Percentiles rank a stretch among this genome's conserved stretches.
Evolutionary conservation across 2,113 vertebrate genomes (phyloP).

Genomic region (Andinoacara biseriatus): DNA sequence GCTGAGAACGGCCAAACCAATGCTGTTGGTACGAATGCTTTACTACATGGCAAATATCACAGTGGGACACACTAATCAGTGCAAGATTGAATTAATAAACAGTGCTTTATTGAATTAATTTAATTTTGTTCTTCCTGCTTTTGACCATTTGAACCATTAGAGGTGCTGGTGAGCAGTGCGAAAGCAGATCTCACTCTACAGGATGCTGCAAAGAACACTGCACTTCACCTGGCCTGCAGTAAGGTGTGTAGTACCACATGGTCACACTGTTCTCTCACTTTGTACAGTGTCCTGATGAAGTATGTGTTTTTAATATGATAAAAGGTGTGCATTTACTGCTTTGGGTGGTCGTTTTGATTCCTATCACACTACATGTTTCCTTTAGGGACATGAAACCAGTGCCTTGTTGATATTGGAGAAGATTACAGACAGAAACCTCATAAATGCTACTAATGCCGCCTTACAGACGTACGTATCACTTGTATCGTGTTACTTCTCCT

Average conservation of each 20-base stretch:
- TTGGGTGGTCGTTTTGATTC: background rate
- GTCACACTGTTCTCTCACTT: conserved; percentile 27
- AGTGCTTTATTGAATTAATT: background rate
- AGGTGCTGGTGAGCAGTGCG: conserved; percentile 97
- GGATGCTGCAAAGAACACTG: conserved; percentile 95
- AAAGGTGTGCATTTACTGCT: background rate
- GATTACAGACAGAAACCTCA: conserved; percentile 97
- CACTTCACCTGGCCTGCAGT: conserved; percentile 97
- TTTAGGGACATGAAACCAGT: conserved; percentile 99
- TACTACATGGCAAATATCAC: background rate
- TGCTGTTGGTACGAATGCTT: conserved; percentile 87
- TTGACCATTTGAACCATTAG: conserved; percentile 72
- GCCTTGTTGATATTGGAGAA: conserved; percentile 99
- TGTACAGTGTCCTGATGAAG: background rate
- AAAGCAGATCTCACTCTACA: conserved; percentile 97
- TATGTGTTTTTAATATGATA: background rate
- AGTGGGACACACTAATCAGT: background rate
- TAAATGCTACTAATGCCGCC: conserved; percentile 96
- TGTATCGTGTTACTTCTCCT: conserved; percentile 1
- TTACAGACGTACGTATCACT: conserved; percentile 93
- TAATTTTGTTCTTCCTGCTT: background rate
- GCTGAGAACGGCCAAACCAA: conserved; percentile 97
- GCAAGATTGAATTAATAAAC: background rate
- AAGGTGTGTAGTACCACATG: conserved; percentile 84
- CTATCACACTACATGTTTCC: conserved; percentile 21